Percentiles rank a stretch among this genome's conserved stretches.
These are phyloP conservation scores for Aramus guarauna DNA, from an alignment of 2,113 vertebrate genomes.

Conservation along the genomic window DNA sequence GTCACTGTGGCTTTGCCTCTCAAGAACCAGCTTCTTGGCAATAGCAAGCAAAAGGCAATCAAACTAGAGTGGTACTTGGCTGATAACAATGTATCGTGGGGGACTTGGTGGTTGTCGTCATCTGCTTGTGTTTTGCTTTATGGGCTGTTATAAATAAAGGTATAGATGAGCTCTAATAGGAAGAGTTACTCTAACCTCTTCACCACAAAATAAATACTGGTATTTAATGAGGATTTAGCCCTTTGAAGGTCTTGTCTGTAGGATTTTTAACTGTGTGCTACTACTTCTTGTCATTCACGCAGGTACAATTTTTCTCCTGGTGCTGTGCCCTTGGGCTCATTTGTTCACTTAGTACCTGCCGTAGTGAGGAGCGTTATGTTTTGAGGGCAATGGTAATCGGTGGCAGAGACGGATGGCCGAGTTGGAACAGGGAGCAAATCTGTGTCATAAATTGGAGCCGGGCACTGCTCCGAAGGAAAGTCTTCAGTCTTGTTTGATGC, in stretches of 20 bases:
- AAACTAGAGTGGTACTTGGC: neutral
- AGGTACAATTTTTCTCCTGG: neutral
- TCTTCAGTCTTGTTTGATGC: neutral
- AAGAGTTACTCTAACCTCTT: neutral
- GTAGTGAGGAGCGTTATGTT: neutral
- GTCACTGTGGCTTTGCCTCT: neutral
- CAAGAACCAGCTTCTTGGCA: neutral
- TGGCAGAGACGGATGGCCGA: neutral
- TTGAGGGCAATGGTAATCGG: neutral
- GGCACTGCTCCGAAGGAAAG: neutral
- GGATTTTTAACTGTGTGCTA: neutral
- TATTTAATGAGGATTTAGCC: neutral
- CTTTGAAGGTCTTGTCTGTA: neutral
- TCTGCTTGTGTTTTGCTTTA: neutral
- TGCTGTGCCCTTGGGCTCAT: neutral
- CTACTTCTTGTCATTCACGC: neutral
- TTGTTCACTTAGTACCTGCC: fast-evolving
- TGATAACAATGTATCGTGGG: neutral
- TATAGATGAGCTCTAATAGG: neutral
- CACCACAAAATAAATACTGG: neutral
- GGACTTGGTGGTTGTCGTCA: neutral
- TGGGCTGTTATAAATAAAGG: neutral
- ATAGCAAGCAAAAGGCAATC: neutral
- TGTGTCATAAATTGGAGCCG: neutral
- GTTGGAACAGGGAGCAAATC: neutral